phyloP scores from a whole-genome alignment of 2,888 invertebrate genomes.

The Scrobipalpa atriplicella region DNA sequence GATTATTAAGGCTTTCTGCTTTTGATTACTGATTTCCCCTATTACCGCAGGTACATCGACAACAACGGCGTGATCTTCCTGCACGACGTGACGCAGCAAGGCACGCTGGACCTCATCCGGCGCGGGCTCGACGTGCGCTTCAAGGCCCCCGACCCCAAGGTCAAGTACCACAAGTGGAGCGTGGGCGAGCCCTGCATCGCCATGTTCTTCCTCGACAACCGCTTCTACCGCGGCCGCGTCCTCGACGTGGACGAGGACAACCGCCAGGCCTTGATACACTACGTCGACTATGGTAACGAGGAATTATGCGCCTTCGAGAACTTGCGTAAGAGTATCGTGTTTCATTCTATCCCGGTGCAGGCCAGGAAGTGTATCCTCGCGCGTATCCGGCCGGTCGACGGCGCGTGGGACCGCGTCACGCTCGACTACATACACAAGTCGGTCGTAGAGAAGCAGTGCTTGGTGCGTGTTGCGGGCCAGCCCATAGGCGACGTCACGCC shows the following conservation, averaged over 20 bases:
- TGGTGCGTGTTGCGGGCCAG: slow-evolving; percentile 70
- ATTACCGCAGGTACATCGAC: slow-evolving; percentile 61
- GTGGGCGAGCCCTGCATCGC: slow-evolving; percentile 87
- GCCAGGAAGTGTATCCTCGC: slow-evolving; percentile 83
- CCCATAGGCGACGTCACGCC: slow-evolving; percentile 56
- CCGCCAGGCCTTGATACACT: slow-evolving; percentile 81
- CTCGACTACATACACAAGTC: slow-evolving; percentile 84
- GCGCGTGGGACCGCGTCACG: slow-evolving; percentile 75
- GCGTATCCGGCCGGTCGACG: slow-evolving; percentile 56
- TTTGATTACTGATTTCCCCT: background rate
- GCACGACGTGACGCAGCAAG: slow-evolving; percentile 60
- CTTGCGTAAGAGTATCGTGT: slow-evolving; percentile 84
- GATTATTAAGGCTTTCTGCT: background rate
- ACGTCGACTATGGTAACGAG: slow-evolving; percentile 93
- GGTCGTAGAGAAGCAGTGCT: slow-evolving; percentile 82
- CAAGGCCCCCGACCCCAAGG: slow-evolving; percentile 66
- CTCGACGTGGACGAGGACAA: slow-evolving; percentile 64
- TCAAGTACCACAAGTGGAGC: slow-evolving; percentile 80
- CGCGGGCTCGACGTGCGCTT: slow-evolving; percentile 75
- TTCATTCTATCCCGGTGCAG: slow-evolving; percentile 86
- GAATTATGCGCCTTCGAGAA: slow-evolving; percentile 83
- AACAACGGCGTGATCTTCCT: slow-evolving; percentile 74
- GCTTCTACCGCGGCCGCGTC: slow-evolving; percentile 88
- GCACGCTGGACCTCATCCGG: slow-evolving; percentile 76
- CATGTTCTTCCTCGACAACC: slow-evolving; percentile 84